A percentile compares a stretch with the other conserved stretches of the same genome.
phyloP scores from a whole-genome alignment of 2,113 vertebrate genomes.

The Campylomormyrus numenius region DNA sequence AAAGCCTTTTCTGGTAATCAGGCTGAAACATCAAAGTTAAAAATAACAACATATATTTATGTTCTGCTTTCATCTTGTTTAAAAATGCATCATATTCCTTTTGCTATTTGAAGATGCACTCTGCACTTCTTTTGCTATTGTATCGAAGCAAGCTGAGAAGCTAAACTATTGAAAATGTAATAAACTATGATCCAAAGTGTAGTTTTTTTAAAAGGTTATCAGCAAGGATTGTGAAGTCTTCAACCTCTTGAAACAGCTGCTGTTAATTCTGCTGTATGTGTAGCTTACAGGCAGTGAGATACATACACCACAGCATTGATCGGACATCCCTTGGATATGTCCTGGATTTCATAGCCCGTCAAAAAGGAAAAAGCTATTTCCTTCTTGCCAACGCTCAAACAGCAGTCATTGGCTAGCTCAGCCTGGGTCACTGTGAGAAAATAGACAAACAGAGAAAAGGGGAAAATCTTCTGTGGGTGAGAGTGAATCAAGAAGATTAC shows the following conservation, averaged over 20 bases:
- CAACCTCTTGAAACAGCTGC: background rate
- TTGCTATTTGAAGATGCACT: background rate
- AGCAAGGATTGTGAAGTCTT: background rate
- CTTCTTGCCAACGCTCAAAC: background rate
- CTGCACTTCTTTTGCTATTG: background rate
- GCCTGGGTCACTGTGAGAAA: slow-evolving; percentile 9
- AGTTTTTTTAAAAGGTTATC: background rate
- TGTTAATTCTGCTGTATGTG: background rate
- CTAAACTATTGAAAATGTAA: background rate
- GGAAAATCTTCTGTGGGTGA: background rate
- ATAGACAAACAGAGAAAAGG: background rate
- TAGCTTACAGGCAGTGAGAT: background rate
- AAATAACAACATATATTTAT: background rate
- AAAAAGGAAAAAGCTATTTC: background rate
- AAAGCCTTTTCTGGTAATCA: background rate
- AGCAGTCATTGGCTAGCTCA: background rate
- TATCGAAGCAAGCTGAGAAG: background rate
- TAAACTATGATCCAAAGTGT: background rate
- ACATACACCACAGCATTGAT: slow-evolving; percentile 1
- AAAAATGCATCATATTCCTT: background rate
- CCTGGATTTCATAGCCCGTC: background rate
- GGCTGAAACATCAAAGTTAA: slow-evolving; percentile 26
- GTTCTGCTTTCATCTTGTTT: background rate
- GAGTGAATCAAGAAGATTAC: background rate
- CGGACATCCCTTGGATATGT: background rate